A percentile compares a stretch with the other conserved stretches of the same genome.
These are phyloP conservation scores for Rhabdophis nuchalis DNA, from an alignment of 2,797 vertebrate genomes.

Conservation along the genomic window DNA sequence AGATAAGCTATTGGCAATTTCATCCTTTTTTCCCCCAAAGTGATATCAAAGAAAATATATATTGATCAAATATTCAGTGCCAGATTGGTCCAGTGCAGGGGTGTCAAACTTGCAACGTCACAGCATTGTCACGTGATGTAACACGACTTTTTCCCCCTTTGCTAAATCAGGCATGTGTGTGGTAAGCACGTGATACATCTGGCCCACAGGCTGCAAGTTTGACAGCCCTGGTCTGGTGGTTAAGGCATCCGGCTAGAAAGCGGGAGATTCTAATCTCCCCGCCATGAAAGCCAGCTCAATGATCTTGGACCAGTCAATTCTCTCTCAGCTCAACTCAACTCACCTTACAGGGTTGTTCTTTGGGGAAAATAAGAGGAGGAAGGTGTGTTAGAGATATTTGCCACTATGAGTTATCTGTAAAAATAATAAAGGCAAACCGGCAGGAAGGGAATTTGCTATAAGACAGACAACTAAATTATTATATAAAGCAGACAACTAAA, in stretches of 20 bases:
- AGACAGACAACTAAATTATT: not conserved
- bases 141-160: too few species aligned
- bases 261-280: not conserved
- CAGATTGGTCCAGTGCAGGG: not conserved
- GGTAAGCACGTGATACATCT: too few species aligned
- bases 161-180: too few species aligned
- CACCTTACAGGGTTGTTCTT: not conserved
- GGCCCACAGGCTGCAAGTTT: too few species aligned
- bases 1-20: not conserved
- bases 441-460: not conserved
- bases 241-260: not conserved
- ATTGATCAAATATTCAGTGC: not conserved
- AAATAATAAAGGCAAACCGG: not conserved
- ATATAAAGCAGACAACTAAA: not conserved
- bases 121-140: too few species aligned
- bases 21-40: not conserved
- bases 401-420: not conserved
- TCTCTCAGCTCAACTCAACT: not conserved
- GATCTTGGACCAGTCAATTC: not conserved
- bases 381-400: not conserved
- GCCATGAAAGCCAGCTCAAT: not conserved
- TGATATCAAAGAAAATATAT: not conserved
- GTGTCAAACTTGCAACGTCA: too few species aligned
- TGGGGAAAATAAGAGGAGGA: not conserved
- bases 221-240: not conserved